Conservation (phyloP, 2,888 invertebrate species). For the Plemyria rubiginata region DNA sequence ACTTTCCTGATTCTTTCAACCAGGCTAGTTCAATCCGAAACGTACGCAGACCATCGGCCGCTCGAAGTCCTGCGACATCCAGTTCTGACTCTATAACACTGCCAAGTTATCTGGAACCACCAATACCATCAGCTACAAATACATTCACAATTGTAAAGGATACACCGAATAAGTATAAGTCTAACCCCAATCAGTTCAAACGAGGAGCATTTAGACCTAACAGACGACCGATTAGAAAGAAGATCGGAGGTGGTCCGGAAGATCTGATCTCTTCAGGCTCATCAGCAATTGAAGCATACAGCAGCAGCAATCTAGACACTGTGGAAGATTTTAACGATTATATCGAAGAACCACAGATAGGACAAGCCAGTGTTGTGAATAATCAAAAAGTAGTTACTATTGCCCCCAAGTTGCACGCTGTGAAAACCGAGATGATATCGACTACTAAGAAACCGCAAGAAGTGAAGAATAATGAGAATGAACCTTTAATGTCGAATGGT, state of each 20-base stretch:
- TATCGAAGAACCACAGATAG: conserved; percentile 61
- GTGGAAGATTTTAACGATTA: conserved; percentile 69
- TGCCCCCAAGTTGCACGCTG: conserved; percentile 67
- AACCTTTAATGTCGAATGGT: conserved; percentile 57
- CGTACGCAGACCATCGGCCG: conserved; percentile 63
- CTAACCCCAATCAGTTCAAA: conserved; percentile 65
- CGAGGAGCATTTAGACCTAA: conserved; percentile 69
- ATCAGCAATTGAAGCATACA: conserved; percentile 66
- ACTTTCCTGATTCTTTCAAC: conserved; percentile 76
- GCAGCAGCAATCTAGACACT: conserved; percentile 58
- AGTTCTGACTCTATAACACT: conserved; percentile 67
- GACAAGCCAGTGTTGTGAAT: conserved; percentile 51
- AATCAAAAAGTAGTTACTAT: conserved; percentile 60
- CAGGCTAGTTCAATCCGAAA: conserved; percentile 74
- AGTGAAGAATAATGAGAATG: conserved; percentile 49
- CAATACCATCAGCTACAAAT: conserved; percentile 69
- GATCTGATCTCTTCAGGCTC: conserved; percentile 76
- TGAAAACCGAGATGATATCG: conserved; percentile 57
- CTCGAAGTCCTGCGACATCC: conserved; percentile 54
- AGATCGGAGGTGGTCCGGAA: conserved; percentile 68
- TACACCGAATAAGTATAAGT: conserved; percentile 65
- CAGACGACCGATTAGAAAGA: conserved; percentile 76
- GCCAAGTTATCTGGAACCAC: conserved; percentile 80
- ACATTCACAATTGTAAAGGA: conserved; percentile 70
- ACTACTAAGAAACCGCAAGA: conserved; percentile 51